Conservation (phyloP, 2,888 invertebrate species). For the Thelaira solivaga region DNA sequence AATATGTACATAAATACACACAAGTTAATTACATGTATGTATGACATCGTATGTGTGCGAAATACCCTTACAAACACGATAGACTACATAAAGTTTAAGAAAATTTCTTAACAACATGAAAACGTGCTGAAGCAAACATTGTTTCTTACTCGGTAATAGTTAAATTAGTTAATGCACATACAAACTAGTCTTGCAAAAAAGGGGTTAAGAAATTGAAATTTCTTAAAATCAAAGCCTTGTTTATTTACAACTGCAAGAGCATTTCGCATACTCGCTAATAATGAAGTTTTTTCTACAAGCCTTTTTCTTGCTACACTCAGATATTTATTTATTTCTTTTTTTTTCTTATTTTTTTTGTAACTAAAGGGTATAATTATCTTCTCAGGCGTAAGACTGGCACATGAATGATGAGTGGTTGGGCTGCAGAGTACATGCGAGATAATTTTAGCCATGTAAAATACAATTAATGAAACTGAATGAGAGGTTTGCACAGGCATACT, state of each 20-base stretch:
- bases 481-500: constrained; percentile 32
- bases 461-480: too few species aligned
- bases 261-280: neutral
- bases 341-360: too few species aligned
- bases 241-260: neutral
- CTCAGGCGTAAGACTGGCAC: constrained; percentile 35
- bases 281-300: constrained; percentile 26
- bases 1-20: neutral
- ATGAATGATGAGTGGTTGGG: constrained; percentile 1
- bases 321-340: constrained; percentile 47
- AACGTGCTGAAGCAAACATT: constrained; percentile 31
- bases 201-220: constrained; percentile 1
- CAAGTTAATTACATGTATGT: constrained; percentile 5
- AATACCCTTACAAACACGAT: neutral
- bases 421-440: too few species aligned
- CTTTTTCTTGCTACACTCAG: constrained; percentile 16
- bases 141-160: neutral
- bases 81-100: neutral
- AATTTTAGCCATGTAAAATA: constrained; percentile 34
- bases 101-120: neutral
- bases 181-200: neutral
- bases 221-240: constrained; percentile 31
- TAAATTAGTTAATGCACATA: constrained; percentile 33
- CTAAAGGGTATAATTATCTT: constrained; percentile 58
- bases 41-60: too few species aligned